Base-by-base conservation (phyloP, 2,888 invertebrate genomes). In the Gandaritis pyraliata region DNA sequence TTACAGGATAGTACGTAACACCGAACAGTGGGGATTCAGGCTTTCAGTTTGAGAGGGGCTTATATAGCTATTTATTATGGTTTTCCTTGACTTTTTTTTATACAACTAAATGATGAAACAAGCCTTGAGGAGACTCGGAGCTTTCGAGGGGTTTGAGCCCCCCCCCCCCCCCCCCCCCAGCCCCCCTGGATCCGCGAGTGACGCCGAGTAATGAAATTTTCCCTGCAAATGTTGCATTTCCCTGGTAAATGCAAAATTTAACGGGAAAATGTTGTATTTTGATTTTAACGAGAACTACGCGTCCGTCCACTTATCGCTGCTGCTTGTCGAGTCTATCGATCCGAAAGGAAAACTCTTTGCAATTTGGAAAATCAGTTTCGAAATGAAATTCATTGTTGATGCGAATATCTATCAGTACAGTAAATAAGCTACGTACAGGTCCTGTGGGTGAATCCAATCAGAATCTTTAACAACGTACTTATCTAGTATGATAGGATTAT, bases 1-100 rank as follows among this genome's bases (percentile, higher is more conserved):
- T 61, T 46, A 52, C 61, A 16, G 49, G 52, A 57, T 54, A 58
- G 54, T 54, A n/a, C n/a, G n/a, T n/a, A n/a, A n/a, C n/a, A n/a
- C n/a, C n/a, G n/a, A n/a, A n/a, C n/a, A n/a, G n/a, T n/a, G n/a
- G n/a, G n/a, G n/a, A n/a, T n/a, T n/a, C n/a, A n/a, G n/a, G n/a
- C n/a, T n/a, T n/a, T n/a, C n/a, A n/a, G n/a, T n/a, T n/a, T n/a
- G n/a, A n/a, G n/a, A n/a, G n/a, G n/a, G n/a, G n/a, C n/a, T n/a
- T n/a, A n/a, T n/a, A n/a, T n/a, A n/a, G n/a, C n/a, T n/a, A n/a
- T n/a, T n/a, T n/a, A n/a, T n/a, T n/a, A n/a, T n/a, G n/a, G n/a
- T n/a, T n/a, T n/a, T n/a, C n/a, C n/a, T n/a, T n/a, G n/a, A n/a
- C n/a, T n/a, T n/a, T n/a, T n/a, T n/a, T n/a, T n/a, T n/a, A n/a